Evolutionary conservation across 2,113 vertebrate species (phyloP).

Genomic region (Gavia stellata): DNA sequence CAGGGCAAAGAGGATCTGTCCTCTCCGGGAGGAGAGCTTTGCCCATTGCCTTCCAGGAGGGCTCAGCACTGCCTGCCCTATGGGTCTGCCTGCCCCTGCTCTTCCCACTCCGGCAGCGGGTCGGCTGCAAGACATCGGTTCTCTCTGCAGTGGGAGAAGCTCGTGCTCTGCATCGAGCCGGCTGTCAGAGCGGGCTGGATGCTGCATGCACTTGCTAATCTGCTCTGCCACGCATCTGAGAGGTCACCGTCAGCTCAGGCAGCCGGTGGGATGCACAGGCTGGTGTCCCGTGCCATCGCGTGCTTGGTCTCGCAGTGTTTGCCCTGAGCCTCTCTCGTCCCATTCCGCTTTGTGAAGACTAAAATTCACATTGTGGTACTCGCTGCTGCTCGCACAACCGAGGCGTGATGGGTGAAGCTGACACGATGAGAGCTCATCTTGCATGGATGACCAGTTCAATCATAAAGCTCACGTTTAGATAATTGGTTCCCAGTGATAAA

Average conservation of each 20-base stretch:
- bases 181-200: neutral
- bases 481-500: neutral
- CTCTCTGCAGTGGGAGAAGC: neutral
- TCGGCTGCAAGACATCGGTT: neutral
- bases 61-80: neutral
- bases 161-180: fast-evolving
- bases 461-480: neutral
- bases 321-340: neutral
- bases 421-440: neutral
- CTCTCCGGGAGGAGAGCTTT: neutral
- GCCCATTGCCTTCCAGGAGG: neutral
- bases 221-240: neutral
- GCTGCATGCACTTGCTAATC: neutral
- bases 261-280: neutral
- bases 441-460: neutral
- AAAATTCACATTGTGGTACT: fast-evolving
- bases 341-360: neutral
- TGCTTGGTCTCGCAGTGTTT: fast-evolving
- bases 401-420: neutral
- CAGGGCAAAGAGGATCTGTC: neutral
- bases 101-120: neutral
- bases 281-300: fast-evolving
- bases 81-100: neutral
- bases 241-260: neutral
- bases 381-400: neutral